Base-by-base conservation (phyloP, 2,113 vertebrate species). In the Zosterops pallidus region DNA sequence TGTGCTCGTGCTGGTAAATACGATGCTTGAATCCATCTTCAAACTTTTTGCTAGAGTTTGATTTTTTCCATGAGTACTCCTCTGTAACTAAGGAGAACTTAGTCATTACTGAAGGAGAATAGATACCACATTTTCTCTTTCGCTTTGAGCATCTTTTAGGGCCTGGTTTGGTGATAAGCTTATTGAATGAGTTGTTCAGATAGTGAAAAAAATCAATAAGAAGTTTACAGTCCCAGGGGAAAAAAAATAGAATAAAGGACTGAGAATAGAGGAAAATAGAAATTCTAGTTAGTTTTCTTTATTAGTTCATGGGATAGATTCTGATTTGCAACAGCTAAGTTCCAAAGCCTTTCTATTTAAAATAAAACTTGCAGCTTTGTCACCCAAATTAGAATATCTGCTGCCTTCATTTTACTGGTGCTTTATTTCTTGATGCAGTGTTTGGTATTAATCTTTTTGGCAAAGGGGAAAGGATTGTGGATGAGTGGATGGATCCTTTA, bases 201-300 rank as follows among this genome's bases (percentile, higher is more conserved):
- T 60, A 94, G 31, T 42, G 1, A 84, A 83, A 92, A 92, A 92
- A 86, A 86, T 94, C 89, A 86, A 19, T 90, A 86, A 50, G 11
- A 64, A 70, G 52, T 65, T 77, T 41, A 53, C 28, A 83, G 52
- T 52, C 14, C 35, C 39, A 76, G 53, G 33, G 31, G 5, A 69
- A 57, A 42, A 89, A 85, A 83, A 69, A 62, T 49, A 62, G n/a
- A 72, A 70, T 8, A 62, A 77, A 80, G 37, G 14, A 57, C n/a
- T 42, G 5, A 84, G 18, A 86, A 83, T 8, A 89, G 37, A 70
- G 22, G 23, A 88, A 78, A 90, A 68, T 0, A 79, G 33, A 63
- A 86, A 67, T 83, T 89, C 4, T 67, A 12, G 31, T 77, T 77
- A 68, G 9, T 23, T 93, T 90, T 50, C 29, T 92, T 60, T 52